Conservation (phyloP, 2,888 invertebrate species). For the Spisula subtruncata region DNA sequence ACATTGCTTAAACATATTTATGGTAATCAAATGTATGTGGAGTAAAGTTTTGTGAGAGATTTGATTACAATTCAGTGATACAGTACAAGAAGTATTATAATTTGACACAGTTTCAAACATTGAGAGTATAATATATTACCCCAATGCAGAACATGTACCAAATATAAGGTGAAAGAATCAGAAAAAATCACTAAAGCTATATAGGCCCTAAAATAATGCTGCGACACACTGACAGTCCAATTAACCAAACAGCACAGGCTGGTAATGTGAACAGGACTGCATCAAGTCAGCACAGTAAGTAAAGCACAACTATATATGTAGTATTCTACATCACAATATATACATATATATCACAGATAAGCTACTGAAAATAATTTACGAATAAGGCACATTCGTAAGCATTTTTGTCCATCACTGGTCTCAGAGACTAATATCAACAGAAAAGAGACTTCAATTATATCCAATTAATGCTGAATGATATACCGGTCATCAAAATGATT, state of each 20-base stretch:
- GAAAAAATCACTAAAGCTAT: not conserved
- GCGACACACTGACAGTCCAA: not conserved
- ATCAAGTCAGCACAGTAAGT: not conserved
- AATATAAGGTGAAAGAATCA: not conserved
- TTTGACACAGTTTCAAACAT: not conserved
- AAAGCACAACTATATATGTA: not conserved
- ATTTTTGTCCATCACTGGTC: not conserved
- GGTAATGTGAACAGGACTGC: not conserved
- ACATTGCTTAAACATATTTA: too few species aligned
- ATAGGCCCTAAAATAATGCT: not conserved
- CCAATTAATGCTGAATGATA: not conserved
- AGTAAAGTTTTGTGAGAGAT: too few species aligned
- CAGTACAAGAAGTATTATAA: not conserved
- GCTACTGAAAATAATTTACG: not conserved
- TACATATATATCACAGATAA: conserved; percentile 2
- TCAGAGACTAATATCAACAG: not conserved
- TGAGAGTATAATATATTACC: not conserved
- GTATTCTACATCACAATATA: not conserved
- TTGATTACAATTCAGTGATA: too few species aligned
- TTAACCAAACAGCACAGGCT: not conserved
- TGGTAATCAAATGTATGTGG: too few species aligned
- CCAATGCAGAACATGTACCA: not conserved
- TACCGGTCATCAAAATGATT: not conserved
- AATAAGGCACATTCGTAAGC: not conserved
- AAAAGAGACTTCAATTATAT: not conserved